Conservation (phyloP, 2,888 invertebrate species). For the Dilophus febrilis region DNA sequence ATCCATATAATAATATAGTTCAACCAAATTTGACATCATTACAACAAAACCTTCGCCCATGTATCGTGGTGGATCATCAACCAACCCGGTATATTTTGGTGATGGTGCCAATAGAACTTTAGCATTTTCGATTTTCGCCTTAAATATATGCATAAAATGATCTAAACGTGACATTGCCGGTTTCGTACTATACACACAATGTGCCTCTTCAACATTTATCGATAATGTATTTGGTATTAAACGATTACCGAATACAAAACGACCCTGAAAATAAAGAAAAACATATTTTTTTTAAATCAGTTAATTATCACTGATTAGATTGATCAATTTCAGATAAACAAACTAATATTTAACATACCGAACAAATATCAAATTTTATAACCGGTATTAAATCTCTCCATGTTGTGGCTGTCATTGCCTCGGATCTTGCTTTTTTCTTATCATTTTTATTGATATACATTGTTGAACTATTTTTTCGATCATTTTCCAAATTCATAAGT, state of each 20-base stretch:
- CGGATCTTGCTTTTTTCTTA: conserved; percentile 40
- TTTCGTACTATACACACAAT: conserved; percentile 87
- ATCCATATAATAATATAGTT: conserved; percentile 94
- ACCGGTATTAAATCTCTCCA: conserved; percentile 95
- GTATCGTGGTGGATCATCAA: conserved; percentile 83
- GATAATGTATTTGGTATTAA: conserved; percentile 85
- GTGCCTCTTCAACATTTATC: conserved; percentile 83
- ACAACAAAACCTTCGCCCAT: conserved; percentile 99
- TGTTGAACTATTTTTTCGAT: conserved; percentile 31
- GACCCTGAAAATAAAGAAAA: conserved; percentile 40
- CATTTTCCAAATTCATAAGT: conserved; percentile 45
- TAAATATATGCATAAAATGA: conserved; percentile 89
- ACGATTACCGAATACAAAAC: conserved; percentile 88
- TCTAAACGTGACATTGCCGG: conserved; percentile 86
- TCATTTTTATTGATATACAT: conserved; percentile 18
- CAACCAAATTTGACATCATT: conserved; percentile 86
- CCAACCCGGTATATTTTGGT: conserved; percentile 82
- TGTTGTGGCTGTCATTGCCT: conserved; percentile 70
- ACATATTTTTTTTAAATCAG: not conserved
- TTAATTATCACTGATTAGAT: not conserved
- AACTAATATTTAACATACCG: conserved; percentile 42
- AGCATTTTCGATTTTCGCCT: conserved; percentile 88
- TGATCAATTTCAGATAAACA: too few relatives aligned
- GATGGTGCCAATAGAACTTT: conserved; percentile 92
- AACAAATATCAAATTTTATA: conserved; percentile 84